Conservation (phyloP, 2,888 invertebrate species). For the Drosophila fungiperda region DNA sequence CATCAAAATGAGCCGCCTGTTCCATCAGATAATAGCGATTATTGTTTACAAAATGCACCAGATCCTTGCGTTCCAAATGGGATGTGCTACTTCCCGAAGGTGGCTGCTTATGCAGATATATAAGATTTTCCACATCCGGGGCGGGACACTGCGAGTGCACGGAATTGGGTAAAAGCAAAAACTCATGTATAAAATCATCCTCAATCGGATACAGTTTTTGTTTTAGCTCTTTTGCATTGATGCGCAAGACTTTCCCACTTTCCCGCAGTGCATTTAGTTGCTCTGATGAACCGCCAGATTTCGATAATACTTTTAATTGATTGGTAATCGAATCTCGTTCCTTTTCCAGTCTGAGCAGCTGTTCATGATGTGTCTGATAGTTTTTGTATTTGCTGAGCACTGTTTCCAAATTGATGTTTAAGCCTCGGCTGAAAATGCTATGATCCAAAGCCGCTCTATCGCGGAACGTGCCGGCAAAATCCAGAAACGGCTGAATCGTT, state of each 20-base stretch:
- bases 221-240: constrained; percentile 88
- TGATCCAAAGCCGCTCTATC: constrained; percentile 86
- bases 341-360: constrained; percentile 86
- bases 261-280: constrained; percentile 86
- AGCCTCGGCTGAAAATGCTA: constrained; percentile 87
- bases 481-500: constrained; percentile 89
- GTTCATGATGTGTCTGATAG: constrained; percentile 87
- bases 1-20: constrained; percentile 90
- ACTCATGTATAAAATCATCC: constrained; percentile 88
- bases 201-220: constrained; percentile 90
- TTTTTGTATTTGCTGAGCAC: constrained; percentile 88
- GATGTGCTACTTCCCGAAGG: constrained; percentile 39
- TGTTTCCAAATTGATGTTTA: constrained; percentile 86
- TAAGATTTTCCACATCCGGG: constrained; percentile 63
- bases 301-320: constrained; percentile 86
- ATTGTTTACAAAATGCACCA: constrained; percentile 84
- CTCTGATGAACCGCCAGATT: constrained; percentile 49
- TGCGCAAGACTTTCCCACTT: constrained; percentile 87
- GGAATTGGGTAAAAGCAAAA: constrained; percentile 89
- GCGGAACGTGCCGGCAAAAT: constrained; percentile 87
- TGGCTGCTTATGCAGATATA: constrained; percentile 70
- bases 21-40: constrained; percentile 88
- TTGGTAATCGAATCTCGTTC: constrained; percentile 86
- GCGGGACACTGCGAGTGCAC: constrained; percentile 88
- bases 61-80: constrained; percentile 80